Evolutionary conservation across 2,113 vertebrate species (phyloP), one percentile per base, ranked within the genome.

Genomic region (Odocoileus virginianus): DNA sequence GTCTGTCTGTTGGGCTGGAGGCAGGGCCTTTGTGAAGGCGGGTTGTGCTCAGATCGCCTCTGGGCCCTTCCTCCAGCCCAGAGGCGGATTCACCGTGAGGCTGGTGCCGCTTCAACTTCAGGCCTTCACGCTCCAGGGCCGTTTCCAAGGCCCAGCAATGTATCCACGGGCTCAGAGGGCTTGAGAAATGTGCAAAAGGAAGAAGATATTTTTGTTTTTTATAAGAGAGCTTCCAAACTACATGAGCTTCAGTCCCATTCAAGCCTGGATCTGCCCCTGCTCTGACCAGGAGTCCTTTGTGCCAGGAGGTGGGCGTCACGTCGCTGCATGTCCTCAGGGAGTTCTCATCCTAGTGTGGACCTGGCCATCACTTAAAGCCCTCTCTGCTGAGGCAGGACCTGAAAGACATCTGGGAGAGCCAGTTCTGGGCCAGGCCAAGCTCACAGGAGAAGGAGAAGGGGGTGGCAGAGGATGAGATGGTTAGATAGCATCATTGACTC

Each of bases 41-140:
- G 89, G 96, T 98, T 57, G 93, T 97, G 97, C 89, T 96, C 74
- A 19, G 96, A 97, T 93, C 95, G 97, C 98, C 98, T 98, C 97
- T 97, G 98, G 97, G 97, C 97, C 98, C 98, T 98, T 98, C 97
- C 97, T 98, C 97, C 98, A 98, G 97, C 91, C 86, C 97, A 97
- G 94, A 96, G 97, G 91, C 82, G 23, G 98, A 86, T 84, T 97
- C 92, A 64, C 93, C 81, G 3, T 4, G 96, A 96, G 96, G 96
- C 96, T 50, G 60, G 21, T 19, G 40, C 78, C 21, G 52, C 92
- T 85, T 85, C 95, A 74, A 47, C 82, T 94, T 92, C 81, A 28
- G 81, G 61, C 84, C 87, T 96, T 58, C 85, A 28, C 0, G 0
- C 61, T 64, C 55, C 89, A 79, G 78, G 50, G 43, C 54, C 21